These are phyloP conservation scores for Eupithecia tripunctaria DNA, from an alignment of 2,888 invertebrate genomes.

Conservation along the genomic window DNA sequence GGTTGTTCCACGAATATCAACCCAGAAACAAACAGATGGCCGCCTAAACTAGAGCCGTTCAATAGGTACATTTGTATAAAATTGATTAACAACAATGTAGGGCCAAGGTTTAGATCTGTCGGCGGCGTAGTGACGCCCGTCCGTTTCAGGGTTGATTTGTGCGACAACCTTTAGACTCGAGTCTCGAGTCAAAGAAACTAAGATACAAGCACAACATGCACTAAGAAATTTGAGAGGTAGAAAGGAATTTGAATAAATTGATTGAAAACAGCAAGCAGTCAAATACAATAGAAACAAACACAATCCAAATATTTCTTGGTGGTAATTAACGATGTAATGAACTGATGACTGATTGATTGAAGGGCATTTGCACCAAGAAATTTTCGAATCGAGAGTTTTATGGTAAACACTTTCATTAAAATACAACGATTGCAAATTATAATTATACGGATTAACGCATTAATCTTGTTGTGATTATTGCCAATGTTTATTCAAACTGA, in stretches of 20 bases:
- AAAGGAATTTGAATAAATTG: conserved; percentile 24
- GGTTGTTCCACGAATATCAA: background rate
- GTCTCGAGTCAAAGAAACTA: background rate
- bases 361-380: background rate
- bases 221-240: background rate
- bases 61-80: background rate
- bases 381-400: background rate
- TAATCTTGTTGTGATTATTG: no score
- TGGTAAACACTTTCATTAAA: background rate
- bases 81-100: background rate
- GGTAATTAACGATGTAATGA: background rate
- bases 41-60: background rate
- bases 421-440: background rate
- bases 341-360: background rate
- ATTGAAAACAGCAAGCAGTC: conserved; percentile 28
- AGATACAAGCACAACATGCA: background rate
- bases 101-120: background rate
- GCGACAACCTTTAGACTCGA: background rate
- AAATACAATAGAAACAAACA: conserved; percentile 16
- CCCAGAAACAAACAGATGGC: background rate
- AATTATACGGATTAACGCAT: background rate
- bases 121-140: background rate
- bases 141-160: background rate
- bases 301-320: background rate
- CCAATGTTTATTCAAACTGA: background rate